Evolutionary conservation across 2,113 vertebrate genomes (phyloP).

Genomic region (Corydoras maculifer): DNA sequence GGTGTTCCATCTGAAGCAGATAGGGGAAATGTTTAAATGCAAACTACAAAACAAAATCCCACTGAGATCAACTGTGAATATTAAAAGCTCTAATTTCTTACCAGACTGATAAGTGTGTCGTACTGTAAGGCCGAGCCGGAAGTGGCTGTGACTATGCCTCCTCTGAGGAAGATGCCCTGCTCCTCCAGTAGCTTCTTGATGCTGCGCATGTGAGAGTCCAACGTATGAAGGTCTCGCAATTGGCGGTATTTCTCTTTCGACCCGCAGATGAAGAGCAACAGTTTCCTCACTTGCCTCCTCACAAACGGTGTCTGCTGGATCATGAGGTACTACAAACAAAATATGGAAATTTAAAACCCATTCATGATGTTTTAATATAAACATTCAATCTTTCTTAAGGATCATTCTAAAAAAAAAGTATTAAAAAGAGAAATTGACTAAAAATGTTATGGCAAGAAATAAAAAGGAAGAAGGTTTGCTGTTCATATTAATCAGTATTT

Average conservation of each 20-base stretch:
- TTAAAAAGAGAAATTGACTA: no score
- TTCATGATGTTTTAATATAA: no score
- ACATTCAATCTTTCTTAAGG: no score
- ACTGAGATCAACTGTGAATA: not conserved
- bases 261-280: slow-evolving; percentile 94
- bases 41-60: not conserved
- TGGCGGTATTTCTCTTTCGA: slow-evolving; percentile 98
- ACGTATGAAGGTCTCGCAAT: slow-evolving; percentile 88
- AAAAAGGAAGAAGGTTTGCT: no score
- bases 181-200: slow-evolving; percentile 96
- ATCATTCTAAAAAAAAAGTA: no score
- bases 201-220: slow-evolving; percentile 88
- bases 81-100: slow-evolving; percentile 51
- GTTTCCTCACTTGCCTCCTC: slow-evolving; percentile 92
- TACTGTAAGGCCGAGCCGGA: slow-evolving; percentile 95
- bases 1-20: slow-evolving; percentile 86
- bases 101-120: slow-evolving; percentile 91
- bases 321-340: slow-evolving; percentile 83
- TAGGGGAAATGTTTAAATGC: not conserved
- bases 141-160: slow-evolving; percentile 86
- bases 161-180: slow-evolving; percentile 90
- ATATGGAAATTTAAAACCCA: not conserved
- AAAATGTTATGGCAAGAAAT: no score
- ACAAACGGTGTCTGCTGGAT: slow-evolving; percentile 97
- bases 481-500: no score